Base-by-base conservation (phyloP, 2,113 vertebrate genomes). In the Rhinoderma darwinii region DNA sequence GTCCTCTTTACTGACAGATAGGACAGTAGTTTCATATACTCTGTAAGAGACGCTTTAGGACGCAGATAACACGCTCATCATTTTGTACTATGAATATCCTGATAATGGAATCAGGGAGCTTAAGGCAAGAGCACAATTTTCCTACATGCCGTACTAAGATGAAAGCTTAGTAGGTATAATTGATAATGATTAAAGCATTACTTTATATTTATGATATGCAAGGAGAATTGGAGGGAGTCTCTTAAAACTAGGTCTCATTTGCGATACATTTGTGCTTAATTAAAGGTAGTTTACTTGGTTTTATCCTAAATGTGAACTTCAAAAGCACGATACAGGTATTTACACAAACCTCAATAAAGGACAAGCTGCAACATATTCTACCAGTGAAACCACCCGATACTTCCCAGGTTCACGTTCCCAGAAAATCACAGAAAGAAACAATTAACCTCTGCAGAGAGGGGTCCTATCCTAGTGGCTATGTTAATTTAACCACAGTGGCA, bases 101-200 rank as follows among this genome's bases (percentile, higher is more conserved):
- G 39, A 84, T 72, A 84, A 73, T 73, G 50, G n/a, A 43, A 76
- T 32, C 41, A 37, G 61, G 37, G 54, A 47, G 54, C 56, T 77
- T 22, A 85, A 77, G 54, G 51, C 47, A 61, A 59, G 61, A 50
- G 30, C 83, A 75, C 70, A 84, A 59, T 75, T 73, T 77, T 75
- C 35, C 17, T 76, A 77, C 73, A 63, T 32, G 72, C 35, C 50
- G 73, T 44, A 59, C 14, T 32, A 84, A 84, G 70, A 84, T 77
- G 73, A 84, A 85, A 77, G 73, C 73, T 66, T 41, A 66, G 39
- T 25, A 44, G 73, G 54, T 50, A 77, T 85, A 76, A 85, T 85
- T 85, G 83, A 50, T 77, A 77, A 85, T 85, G 83, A 85, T 85
- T 76, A 85, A 85, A 85, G 73, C 56, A 77, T 77, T 85, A 85